Evolutionary conservation across 2,113 vertebrate species (phyloP).

Genomic region (Chascanopsetta lugubris): DNA sequence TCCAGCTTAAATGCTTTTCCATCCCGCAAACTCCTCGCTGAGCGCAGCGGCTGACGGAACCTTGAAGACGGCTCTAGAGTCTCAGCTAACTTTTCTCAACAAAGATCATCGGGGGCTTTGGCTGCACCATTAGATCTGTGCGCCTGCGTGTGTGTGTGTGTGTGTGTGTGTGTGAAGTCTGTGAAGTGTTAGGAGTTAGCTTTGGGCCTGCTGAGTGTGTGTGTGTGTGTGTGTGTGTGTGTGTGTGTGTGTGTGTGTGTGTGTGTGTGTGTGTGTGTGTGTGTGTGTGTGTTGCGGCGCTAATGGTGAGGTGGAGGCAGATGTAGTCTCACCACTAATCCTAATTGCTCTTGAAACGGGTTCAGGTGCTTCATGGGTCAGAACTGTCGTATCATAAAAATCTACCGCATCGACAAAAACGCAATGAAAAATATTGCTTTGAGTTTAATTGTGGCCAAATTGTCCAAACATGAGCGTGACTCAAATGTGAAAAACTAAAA

Average conservation of each 20-base stretch:
- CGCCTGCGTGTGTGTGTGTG: slow-evolving; percentile 36
- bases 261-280: slow-evolving; percentile 36
- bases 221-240: neutral
- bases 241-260: neutral
- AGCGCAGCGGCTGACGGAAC: slow-evolving; percentile 60
- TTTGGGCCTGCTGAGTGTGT: neutral
- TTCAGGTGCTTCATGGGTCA: slow-evolving; percentile 38
- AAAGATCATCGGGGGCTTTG: slow-evolving; percentile 68
- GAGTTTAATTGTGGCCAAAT: slow-evolving; percentile 8
- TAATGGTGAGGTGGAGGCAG: slow-evolving; percentile 15
- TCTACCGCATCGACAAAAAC: too few relatives aligned
- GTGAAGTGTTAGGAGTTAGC: neutral
- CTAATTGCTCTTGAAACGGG: slow-evolving; percentile 23
- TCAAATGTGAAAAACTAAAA: too few relatives aligned
- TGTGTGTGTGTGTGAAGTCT: too few relatives aligned
- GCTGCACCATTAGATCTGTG: slow-evolving; percentile 41
- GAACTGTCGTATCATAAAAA: too few relatives aligned
- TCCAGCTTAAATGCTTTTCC: slow-evolving; percentile 77
- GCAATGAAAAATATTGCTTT: slow-evolving; percentile 6
- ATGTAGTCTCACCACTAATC: slow-evolving; percentile 11
- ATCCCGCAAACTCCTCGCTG: slow-evolving; percentile 70
- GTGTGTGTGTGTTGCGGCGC: slow-evolving; percentile 32
- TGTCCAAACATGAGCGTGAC: neutral
- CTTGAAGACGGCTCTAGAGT: slow-evolving; percentile 69
- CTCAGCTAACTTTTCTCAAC: slow-evolving; percentile 66